Base-by-base conservation (phyloP, 2,797 vertebrate species). In the Yasuhikotakia modesta region DNA sequence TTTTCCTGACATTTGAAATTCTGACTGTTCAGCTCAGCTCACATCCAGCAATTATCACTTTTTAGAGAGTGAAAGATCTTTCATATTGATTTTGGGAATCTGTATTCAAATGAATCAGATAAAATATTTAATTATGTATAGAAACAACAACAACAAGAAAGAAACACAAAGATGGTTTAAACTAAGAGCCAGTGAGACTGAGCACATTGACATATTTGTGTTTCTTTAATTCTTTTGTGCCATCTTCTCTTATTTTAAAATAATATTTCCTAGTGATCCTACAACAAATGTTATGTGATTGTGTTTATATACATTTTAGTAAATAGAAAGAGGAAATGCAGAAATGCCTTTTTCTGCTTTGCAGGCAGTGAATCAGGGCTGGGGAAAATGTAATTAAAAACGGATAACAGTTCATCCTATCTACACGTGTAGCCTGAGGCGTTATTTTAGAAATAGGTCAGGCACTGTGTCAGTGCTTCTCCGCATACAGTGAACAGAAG, bases 311-410 rank as follows among this genome's bases (percentile, higher is more conserved):
- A 39, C 61, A 61, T 52, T 50, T 46, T 13, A 27, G 50, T 21
- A 32, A 61, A 52, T 2, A 10, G 13, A 69, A 22, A 24, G 19
- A 60, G 24, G 70, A 69, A 69, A 76, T 75, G 35, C 61, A 83
- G 75, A 60, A 87, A 82, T 86, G 76, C 81, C 75, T 87, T 86
- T 79, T 87, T 86, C 76, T 32, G 57, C 79, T 81, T 84, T 89
- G 72, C 82, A 87, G 84, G 81, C 80, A 86, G 87, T 91, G 90
- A 92, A 91, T 90, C 90, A 92, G 91, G 85, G 85, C 89, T 88
- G 83, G 83, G 89, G 89, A 89, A 94, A 92, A 93, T 94, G 92
- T 95, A 95, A 95, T 95, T 95, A 94, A 94, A 94, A 93, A 89
- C 79, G 89, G 91, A 94, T 94, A 92, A 90, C 87, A 90, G 90